A percentile compares a stretch with the other conserved stretches of the same genome.
Conservation (phyloP, 2,797 vertebrate species). For the Pempheris klunzingeri region DNA sequence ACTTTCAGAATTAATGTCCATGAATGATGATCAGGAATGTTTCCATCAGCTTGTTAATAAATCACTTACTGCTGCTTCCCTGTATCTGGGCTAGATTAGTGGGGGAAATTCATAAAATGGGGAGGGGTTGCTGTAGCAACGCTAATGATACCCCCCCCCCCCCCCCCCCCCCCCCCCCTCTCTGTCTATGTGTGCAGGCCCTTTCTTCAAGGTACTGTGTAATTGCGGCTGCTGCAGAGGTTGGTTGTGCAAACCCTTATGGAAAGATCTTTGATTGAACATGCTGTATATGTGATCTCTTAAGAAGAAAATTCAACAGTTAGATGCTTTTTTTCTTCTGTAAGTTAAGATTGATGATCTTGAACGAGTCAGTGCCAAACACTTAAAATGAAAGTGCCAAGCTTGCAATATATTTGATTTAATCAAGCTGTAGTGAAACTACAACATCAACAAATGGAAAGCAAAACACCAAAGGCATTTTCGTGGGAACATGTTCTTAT, state of each 20-base stretch:
- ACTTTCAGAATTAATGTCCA: conserved; percentile 70
- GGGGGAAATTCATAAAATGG: conserved; percentile 72
- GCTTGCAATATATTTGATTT: conserved; percentile 52
- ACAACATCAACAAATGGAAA: conserved; percentile 10
- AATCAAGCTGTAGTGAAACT: conserved; percentile 30
- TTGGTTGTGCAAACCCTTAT: conserved; percentile 49
- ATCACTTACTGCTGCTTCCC: conserved; percentile 71
- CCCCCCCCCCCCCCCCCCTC: too few relatives aligned
- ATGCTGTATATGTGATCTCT: background rate
- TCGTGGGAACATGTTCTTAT: conserved; percentile 19
- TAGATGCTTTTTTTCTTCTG: background rate
- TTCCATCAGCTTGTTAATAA: conserved; percentile 81
- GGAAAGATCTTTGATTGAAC: conserved; percentile 27
- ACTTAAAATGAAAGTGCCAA: conserved; percentile 21
- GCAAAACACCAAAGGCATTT: conserved; percentile 20
- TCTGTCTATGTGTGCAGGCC: conserved; percentile 50
- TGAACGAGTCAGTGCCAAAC: conserved; percentile 15
- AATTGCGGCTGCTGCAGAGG: conserved; percentile 59
- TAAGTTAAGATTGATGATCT: conserved; percentile 24
- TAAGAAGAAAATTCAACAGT: conserved; percentile 16
- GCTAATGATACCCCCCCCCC: too few relatives aligned
- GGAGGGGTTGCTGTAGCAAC: conserved; percentile 58
- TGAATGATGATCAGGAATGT: conserved; percentile 78
- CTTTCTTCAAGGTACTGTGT: conserved; percentile 61
- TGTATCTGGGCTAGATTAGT: conserved; percentile 73